Conservation (phyloP, 2,888 invertebrate species). For the Epirrhoe alternata region DNA sequence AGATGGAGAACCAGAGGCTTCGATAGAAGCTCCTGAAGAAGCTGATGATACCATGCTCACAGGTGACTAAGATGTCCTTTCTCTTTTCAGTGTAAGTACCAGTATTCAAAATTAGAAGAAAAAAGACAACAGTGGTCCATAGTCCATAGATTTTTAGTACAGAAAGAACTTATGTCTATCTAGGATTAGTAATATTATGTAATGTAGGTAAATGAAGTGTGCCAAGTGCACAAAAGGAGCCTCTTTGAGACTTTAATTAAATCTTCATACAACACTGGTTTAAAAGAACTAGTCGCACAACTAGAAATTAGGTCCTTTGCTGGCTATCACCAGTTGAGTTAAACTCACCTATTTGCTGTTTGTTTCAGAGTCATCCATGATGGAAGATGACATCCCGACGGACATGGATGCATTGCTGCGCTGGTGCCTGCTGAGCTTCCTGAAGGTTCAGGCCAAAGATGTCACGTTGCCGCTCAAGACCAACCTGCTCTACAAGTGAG, state of each 20-base stretch:
- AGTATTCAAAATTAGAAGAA: too few species aligned
- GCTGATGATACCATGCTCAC: slow-evolving; percentile 45
- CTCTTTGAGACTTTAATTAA: too few species aligned
- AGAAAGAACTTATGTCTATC: too few species aligned
- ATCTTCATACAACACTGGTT: too few species aligned
- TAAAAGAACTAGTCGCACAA: too few species aligned
- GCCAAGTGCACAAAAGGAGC: too few species aligned
- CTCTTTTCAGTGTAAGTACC: too few species aligned
- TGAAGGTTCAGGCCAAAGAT: slow-evolving; percentile 90
- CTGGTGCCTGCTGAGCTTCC: slow-evolving; percentile 91
- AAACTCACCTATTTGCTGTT: background rate
- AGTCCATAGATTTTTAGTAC: too few species aligned
- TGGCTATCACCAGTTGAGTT: background rate
- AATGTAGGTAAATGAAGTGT: too few species aligned
- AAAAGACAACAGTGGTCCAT: too few species aligned
- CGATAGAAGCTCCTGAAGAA: slow-evolving; percentile 16
- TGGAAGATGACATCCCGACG: slow-evolving; percentile 59
- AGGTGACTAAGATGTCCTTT: too few species aligned
- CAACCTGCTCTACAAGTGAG: slow-evolving; percentile 91
- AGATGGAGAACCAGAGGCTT: slow-evolving; percentile 25
- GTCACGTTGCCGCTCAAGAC: slow-evolving; percentile 91
- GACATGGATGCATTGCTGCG: slow-evolving; percentile 90
- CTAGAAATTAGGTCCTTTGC: background rate
- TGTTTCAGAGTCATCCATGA: slow-evolving; percentile 50
- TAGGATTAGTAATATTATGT: too few species aligned